phyloP scores from a whole-genome alignment of 2,113 vertebrate species.

The Zosterops hypoxanthus region DNA sequence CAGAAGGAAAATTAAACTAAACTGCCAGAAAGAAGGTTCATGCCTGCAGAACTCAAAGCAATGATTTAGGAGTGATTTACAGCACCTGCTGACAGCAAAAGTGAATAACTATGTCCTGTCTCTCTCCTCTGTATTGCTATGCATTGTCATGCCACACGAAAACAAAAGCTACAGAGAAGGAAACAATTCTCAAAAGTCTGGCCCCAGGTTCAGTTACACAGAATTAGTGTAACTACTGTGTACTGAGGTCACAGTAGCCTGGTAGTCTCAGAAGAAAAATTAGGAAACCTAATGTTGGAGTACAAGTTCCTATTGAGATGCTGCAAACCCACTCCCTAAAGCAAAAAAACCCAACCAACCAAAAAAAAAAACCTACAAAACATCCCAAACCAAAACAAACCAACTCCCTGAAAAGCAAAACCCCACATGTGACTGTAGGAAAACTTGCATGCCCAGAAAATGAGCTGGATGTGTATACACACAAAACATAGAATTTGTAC shows the following conservation, averaged over 20 bases:
- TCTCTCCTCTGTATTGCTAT: not conserved
- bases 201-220: not conserved
- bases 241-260: not conserved
- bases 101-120: not conserved
- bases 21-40: not conserved
- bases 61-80: not conserved
- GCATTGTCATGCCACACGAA: not conserved
- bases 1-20: constrained; percentile 5
- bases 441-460: not conserved
- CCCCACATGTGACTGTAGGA: not conserved
- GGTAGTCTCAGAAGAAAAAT: not conserved
- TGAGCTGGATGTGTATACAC: not conserved
- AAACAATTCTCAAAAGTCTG: not conserved
- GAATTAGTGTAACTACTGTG: not conserved
- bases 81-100: not conserved
- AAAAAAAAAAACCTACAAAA: not conserved
- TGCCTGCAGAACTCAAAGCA: not conserved
- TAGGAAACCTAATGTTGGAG: not conserved
- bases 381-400: not conserved
- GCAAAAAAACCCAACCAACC: not conserved
- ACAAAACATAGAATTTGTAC: not conserved
- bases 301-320: not conserved
- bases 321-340: not conserved
- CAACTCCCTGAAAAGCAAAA: not conserved
- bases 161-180: not conserved